Evolutionary conservation across 2,797 vertebrate species (phyloP), one percentile per base, ranked within the genome.

Genomic region (Mormyrops attenuatus): DNA sequence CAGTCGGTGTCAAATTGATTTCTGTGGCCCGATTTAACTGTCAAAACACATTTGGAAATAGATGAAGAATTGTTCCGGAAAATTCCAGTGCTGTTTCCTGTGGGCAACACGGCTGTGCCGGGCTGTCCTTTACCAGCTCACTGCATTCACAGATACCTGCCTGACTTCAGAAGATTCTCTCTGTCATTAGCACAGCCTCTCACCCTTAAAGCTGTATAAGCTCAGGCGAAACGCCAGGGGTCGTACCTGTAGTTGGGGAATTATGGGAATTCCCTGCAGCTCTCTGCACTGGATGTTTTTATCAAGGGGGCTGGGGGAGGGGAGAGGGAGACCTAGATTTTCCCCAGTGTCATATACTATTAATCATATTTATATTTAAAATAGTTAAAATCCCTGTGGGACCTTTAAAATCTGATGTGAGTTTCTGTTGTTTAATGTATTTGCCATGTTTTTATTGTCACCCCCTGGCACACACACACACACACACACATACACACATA

Each of bases 11-110:
- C 38, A 82, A 41, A 82, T 82, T 41, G 77, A 82, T 82, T 82
- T 47, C 41, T 44, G 41, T 34, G 41, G 38, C 20, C 17, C 20
- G 2, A 82, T 82, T 82, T 44, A 82, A 44, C 77, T 82, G 41
- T 82, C 77, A 47, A 41, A 44, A 82, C 77, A 47, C 77, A 82
- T 82, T 82, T 47, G 38, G 77, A 82, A 82, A 47, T 82, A 82
- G 38, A 47, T 44, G 41, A 22, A 47, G 77, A 44, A 82, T 44
- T 44, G 73, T 44, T 82, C 77, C 3, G 17, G 73, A 41, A 47
- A 44, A 44, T 47, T 80, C 73, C 17, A 44, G 77, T 3, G 20
- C 17, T 44, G 20, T 82, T 41, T 82, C 77, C 41, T 22, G 73
- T 80, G 34, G 73, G 34, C 73, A 15, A 20, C 7, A 0, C 17